Percentiles rank a stretch among this genome's conserved stretches.
These are phyloP conservation scores for Hippocampus zosterae DNA, from an alignment of 2,113 vertebrate genomes.

Conservation along the genomic window DNA sequence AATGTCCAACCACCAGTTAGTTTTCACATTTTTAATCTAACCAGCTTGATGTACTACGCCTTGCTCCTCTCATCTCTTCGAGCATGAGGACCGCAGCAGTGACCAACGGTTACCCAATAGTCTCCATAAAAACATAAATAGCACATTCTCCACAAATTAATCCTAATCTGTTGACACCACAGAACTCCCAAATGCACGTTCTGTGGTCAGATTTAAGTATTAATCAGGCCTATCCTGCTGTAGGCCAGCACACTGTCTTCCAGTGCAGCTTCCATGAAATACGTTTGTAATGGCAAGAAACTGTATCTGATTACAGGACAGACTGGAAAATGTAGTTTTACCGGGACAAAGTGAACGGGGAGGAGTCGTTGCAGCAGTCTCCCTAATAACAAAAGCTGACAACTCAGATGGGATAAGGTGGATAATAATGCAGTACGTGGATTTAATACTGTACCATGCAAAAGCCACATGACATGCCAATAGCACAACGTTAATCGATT, in stretches of 20 bases:
- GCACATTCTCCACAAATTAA: constrained; percentile 31
- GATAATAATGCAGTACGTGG: not conserved
- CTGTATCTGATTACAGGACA: not conserved
- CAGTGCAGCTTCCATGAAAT: not conserved
- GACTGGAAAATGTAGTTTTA: not conserved
- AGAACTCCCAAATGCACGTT: constrained; percentile 41
- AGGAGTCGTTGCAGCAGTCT: not conserved
- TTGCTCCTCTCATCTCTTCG: not conserved
- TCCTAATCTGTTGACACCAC: constrained; percentile 61
- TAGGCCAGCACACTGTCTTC: constrained; percentile 11
- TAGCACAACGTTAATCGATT: constrained; percentile 20
- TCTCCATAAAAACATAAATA: not conserved
- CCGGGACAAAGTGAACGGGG: not conserved
- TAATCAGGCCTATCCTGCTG: constrained; percentile 42
- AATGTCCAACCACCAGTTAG: not conserved
- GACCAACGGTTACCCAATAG: not conserved
- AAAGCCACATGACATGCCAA: not conserved
- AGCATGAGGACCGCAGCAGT: not conserved
- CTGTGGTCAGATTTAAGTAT: constrained; percentile 41
- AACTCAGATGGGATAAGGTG: not conserved
- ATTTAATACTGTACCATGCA: not conserved
- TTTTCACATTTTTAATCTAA: not conserved
- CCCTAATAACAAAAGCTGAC: constrained; percentile 8
- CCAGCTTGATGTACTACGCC: too few relatives aligned
- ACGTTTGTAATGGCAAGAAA: not conserved